Conservation (phyloP, 2,888 invertebrate genomes). For the Lasioglossum leucozonium region DNA sequence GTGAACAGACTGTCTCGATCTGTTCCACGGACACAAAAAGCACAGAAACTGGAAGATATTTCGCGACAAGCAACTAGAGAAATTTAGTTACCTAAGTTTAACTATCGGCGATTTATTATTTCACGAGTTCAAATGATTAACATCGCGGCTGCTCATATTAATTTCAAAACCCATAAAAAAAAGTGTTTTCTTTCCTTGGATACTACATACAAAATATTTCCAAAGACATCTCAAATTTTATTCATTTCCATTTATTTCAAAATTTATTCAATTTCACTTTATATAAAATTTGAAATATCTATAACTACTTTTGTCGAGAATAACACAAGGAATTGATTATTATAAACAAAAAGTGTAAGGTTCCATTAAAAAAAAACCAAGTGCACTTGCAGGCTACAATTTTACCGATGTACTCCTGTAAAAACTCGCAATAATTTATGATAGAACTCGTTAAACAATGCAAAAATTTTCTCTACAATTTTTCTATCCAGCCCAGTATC, state of each 20-base stretch:
- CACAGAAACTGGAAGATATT: constrained; percentile 1
- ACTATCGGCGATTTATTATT: not conserved
- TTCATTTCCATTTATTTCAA: not conserved
- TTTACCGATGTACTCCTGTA: too few relatives aligned
- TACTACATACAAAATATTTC: too few relatives aligned
- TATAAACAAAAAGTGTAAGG: not conserved
- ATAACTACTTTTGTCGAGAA: too few relatives aligned
- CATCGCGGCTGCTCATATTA: not conserved
- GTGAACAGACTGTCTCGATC: constrained; percentile 61
- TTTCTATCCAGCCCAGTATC: too few relatives aligned
- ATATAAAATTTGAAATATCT: not conserved
- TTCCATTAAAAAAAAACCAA: too few relatives aligned
- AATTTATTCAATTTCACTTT: not conserved
- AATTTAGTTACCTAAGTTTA: constrained; percentile 17
- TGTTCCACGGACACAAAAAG: not conserved
- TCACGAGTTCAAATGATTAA: not conserved
- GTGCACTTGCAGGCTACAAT: too few relatives aligned
- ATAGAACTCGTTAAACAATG: too few relatives aligned
- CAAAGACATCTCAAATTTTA: too few relatives aligned
- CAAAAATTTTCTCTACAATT: not conserved
- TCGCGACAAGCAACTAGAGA: not conserved
- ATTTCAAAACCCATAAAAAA: not conserved
- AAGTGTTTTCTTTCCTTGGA: too few relatives aligned
- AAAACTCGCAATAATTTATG: too few relatives aligned
- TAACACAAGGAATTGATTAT: not conserved